A percentile compares a stretch with the other conserved stretches of the same genome.
phyloP scores from a whole-genome alignment of 2,797 vertebrate species.

The Eidolon dupreanum region DNA sequence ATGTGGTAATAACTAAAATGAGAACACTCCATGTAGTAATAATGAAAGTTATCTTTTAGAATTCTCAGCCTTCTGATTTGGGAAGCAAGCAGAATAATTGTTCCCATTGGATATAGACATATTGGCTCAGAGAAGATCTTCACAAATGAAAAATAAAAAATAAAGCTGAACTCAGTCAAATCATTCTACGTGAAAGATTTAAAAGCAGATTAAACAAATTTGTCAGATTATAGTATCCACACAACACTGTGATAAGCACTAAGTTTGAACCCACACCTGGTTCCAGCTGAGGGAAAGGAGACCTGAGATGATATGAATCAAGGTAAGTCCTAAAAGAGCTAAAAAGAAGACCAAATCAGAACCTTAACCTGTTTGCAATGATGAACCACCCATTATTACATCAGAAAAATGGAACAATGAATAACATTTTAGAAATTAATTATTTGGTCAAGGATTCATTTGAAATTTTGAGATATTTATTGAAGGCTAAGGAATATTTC shows the following conservation, averaged over 20 bases:
- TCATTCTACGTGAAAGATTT: not conserved
- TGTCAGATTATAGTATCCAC: not conserved
- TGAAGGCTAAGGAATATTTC: not conserved
- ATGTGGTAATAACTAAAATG: constrained; percentile 76
- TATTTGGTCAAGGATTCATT: not conserved
- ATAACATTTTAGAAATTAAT: not conserved
- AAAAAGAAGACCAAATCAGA: not conserved
- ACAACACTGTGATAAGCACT: no score
- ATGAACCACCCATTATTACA: not conserved
- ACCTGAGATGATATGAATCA: not conserved
- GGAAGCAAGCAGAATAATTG: constrained; percentile 67
- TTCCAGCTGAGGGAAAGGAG: not conserved
- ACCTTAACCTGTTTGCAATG: not conserved
- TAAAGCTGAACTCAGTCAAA: not conserved
- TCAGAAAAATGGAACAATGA: not conserved
- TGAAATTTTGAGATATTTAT: not conserved
- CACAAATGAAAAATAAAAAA: not conserved
- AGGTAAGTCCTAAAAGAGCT: not conserved
- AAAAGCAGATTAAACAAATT: not conserved
- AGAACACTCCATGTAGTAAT: constrained; percentile 71
- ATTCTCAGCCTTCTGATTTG: constrained; percentile 72
- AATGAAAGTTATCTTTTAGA: constrained; percentile 79
- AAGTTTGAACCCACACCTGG: not conserved
- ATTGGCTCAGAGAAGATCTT: not conserved
- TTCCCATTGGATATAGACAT: constrained; percentile 37